Conservation (phyloP, 2,113 vertebrate species). For the Cervus canadensis region DNA sequence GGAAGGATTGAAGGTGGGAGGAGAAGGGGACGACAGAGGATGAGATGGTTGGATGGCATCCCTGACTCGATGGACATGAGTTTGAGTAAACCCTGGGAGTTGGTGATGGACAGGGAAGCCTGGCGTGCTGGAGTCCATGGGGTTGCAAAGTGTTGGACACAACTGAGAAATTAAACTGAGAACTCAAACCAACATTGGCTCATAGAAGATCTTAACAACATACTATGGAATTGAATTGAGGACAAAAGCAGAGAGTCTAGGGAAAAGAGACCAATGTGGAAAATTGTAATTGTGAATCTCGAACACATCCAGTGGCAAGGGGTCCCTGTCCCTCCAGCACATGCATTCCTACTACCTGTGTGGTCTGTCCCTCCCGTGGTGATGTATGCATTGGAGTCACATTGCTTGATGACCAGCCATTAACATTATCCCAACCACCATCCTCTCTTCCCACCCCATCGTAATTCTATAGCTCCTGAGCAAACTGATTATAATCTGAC, state of each 20-base stretch:
- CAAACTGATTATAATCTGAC: not conserved
- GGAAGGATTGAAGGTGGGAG: not conserved
- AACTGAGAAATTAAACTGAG: not conserved
- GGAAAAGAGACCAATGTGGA: not conserved
- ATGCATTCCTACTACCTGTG: not conserved
- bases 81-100: not conserved
- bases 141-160: not conserved
- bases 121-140: not conserved
- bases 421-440: not conserved
- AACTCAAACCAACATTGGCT: not conserved
- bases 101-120: not conserved
- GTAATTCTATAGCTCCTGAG: not conserved
- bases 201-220: not conserved
- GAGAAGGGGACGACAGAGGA: not conserved
- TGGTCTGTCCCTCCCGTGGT: not conserved
- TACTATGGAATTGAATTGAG: not conserved
- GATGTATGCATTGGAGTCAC: not conserved
- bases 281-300: not conserved
- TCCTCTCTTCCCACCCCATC: not conserved
- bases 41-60: not conserved
- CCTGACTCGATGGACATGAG: not conserved
- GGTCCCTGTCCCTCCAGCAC: not conserved
- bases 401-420: not conserved
- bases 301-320: not conserved
- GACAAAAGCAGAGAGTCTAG: not conserved